Base-by-base conservation (phyloP, 2,888 invertebrate genomes). In the Noctua janthina region DNA sequence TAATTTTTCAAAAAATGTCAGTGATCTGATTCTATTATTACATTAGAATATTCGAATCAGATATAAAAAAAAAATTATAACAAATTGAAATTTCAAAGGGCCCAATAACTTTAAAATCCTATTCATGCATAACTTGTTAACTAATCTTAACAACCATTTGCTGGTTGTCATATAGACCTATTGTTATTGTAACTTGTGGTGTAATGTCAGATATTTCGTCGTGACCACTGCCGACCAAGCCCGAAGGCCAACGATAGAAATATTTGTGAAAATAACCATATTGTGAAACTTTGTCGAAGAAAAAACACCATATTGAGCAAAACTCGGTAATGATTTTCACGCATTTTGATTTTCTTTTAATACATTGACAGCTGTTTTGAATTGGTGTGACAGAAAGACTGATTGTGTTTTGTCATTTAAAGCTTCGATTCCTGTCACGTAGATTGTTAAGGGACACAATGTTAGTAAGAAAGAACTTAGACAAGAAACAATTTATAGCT, bases 181-280 rank as follows among this genome's bases (percentile, higher is more conserved):
- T 81, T 83, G 72, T 78, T 78, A 72, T 78, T 75, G 67, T 84
- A 73, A 56, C 75, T 39, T 59, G 71, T 82, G 88, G 74, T 76
- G 79, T 83, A 83, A 78, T 64, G 78, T 51, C 69, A 80, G 70
- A 83, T 77, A 89, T 87, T 88, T 82, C 81, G 80, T 88, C 87
- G 89, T 88, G 89, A 88, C 83, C 73, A 71, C 76, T 66, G 73
- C 56, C 78, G 49, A 49, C 29, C 69, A 29, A 81, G 67, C 76
- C 73, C 78, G 87, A 89, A 89, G 89, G 89, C 78, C 82, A 20
- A n/a, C 43, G 54, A 82, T 88, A 88, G 76, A 87, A 82, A 82
- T 87, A 87, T 83, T 76, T 72, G 80, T 81, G 80, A 81, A 86
- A 87, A 83, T 88, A 72, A 76, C 73, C 66, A 75, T 70, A 79